phyloP scores from a whole-genome alignment of 2,888 invertebrate genomes.

The Trichogramma dendrolimi region DNA sequence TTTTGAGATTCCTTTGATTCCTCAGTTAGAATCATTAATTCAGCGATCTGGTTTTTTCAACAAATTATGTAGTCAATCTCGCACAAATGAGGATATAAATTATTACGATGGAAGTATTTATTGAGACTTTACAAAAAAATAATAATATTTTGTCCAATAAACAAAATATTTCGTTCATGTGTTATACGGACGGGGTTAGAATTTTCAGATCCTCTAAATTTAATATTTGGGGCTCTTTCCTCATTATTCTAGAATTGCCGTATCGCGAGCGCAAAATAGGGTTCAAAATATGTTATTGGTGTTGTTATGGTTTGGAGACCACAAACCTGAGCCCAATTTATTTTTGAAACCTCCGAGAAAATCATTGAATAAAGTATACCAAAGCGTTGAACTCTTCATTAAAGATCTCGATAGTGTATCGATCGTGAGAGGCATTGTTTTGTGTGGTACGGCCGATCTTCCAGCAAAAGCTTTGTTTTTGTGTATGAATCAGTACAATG shows the following conservation, averaged over 20 bases:
- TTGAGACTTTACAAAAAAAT: not conserved
- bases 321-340: constrained; percentile 19
- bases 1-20: constrained; percentile 5
- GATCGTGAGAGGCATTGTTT: constrained; percentile 9
- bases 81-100: not conserved
- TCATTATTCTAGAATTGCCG: constrained; percentile 25
- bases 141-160: constrained; percentile 2
- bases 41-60: not conserved
- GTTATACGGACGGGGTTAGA: constrained; percentile 24
- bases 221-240: constrained; percentile 20
- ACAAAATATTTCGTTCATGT: constrained; percentile 3
- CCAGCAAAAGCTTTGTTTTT: constrained; percentile 25
- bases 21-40: constrained; percentile 3
- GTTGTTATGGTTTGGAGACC: not conserved
- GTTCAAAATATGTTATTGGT: constrained; percentile 23
- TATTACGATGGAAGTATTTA: constrained; percentile 3
- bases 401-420: not conserved
- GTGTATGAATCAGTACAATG: constrained; percentile 27
- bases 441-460: constrained; percentile 22
- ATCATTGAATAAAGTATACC: constrained; percentile 1
- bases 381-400: constrained; percentile 4
- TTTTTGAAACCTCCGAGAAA: constrained; percentile 7
- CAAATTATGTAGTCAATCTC: not conserved
- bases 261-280: constrained; percentile 11
- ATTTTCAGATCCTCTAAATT: constrained; percentile 10